Conservation (phyloP, 2,888 invertebrate genomes). For the Malthinus flaveolus region DNA sequence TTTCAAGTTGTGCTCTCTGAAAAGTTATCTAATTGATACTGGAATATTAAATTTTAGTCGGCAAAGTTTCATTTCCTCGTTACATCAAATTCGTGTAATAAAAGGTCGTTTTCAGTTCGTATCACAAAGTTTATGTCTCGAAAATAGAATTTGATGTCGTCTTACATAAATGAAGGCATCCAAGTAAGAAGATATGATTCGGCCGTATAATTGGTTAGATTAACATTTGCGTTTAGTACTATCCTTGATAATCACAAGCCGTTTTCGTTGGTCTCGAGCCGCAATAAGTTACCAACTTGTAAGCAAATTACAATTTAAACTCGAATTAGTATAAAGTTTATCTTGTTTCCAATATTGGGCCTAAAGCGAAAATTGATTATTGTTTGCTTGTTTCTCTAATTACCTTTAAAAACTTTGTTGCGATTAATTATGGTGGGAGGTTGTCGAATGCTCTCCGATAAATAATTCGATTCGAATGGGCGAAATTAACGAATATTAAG, state of each 20-base stretch:
- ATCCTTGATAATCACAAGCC: constrained; percentile 60
- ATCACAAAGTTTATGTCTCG: constrained; percentile 4
- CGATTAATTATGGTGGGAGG: background rate
- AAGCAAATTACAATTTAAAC: constrained; percentile 29
- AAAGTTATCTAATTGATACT: too few relatives aligned
- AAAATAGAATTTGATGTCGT: constrained; percentile 11
- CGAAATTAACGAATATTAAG: constrained; percentile 3
- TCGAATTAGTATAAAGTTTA: constrained; percentile 29
- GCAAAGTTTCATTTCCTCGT: too few relatives aligned
- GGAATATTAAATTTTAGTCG: too few relatives aligned
- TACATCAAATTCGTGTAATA: too few relatives aligned
- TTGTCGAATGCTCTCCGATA: background rate
- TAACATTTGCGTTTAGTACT: constrained; percentile 26
- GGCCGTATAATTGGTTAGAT: constrained; percentile 22
- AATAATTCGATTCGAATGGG: too few relatives aligned
- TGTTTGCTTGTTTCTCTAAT: constrained; percentile 1
- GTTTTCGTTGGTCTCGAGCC: constrained; percentile 54
- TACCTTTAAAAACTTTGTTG: constrained; percentile 4
- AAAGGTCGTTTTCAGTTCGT: background rate
- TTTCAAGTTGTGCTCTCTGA: too few relatives aligned
- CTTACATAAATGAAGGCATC: constrained; percentile 8
- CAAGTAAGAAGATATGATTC: constrained; percentile 15
- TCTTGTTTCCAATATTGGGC: constrained; percentile 10
- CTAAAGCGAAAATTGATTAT: constrained; percentile 5
- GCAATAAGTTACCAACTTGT: constrained; percentile 58